phyloP scores from a whole-genome alignment of 2,797 vertebrate genomes.

The Platyrinchus mystaceus region DNA sequence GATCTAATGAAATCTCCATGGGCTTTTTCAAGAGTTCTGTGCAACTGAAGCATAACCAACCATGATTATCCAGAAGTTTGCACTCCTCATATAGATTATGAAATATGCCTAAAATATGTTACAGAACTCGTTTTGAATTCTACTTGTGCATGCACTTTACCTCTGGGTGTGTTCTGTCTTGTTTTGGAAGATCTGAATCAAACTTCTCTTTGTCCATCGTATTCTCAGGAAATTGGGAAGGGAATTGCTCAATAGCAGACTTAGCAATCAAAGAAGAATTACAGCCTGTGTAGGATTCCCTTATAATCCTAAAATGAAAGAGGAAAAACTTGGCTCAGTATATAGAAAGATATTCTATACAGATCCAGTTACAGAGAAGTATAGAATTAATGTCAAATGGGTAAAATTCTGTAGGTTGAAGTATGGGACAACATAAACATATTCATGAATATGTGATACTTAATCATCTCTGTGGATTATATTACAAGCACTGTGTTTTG shows the following conservation, averaged over 20 bases:
- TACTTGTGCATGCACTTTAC: background rate
- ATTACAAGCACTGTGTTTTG: background rate
- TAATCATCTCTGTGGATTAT: background rate
- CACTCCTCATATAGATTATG: background rate
- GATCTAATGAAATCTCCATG: background rate
- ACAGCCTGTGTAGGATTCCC: background rate
- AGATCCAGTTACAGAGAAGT: background rate
- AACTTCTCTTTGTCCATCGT: background rate
- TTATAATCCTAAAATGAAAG: background rate
- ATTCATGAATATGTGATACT: background rate
- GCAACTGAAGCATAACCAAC: background rate
- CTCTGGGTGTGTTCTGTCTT: background rate
- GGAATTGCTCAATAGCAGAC: background rate
- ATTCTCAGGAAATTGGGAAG: background rate
- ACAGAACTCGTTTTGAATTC: conserved; percentile 12
- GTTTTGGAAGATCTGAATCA: background rate
- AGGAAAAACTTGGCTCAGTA: background rate
- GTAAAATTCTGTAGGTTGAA: background rate
- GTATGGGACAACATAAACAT: background rate
- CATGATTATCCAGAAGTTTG: background rate
- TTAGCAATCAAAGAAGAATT: background rate
- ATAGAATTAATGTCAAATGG: background rate
- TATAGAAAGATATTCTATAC: background rate
- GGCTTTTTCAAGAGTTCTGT: background rate
- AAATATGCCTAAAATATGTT: background rate